phyloP scores from a whole-genome alignment of 2,797 vertebrate species.

The Characodon lateralis region DNA sequence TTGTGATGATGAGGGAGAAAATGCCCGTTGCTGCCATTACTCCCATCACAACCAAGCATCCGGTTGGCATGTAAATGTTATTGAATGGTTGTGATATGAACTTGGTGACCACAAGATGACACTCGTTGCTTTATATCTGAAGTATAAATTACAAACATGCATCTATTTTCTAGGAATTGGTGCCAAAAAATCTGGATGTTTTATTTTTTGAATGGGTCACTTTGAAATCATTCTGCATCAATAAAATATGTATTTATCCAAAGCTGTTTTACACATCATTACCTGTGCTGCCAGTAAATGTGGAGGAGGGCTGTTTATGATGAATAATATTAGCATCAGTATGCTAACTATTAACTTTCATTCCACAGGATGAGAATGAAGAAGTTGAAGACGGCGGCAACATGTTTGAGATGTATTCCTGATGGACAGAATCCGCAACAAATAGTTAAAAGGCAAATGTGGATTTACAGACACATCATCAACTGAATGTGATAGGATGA shows the following conservation, averaged over 20 bases:
- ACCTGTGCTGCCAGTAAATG: too few relatives aligned
- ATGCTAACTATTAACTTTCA: constrained; percentile 8
- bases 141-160: too few relatives aligned
- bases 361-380: constrained; percentile 24
- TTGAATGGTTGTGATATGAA: too few relatives aligned
- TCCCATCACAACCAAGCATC: too few relatives aligned
- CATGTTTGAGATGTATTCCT: constrained; percentile 44
- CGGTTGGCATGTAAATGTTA: too few relatives aligned
- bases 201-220: not conserved
- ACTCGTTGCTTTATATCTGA: too few relatives aligned
- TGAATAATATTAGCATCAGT: not conserved
- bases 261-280: too few relatives aligned
- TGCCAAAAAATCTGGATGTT: too few relatives aligned
- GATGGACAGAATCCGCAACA: not conserved
- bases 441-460: not conserved
- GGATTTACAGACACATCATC: not conserved
- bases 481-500: not conserved
- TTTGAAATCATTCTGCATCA: not conserved
- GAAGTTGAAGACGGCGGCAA: constrained; percentile 15
- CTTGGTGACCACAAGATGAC: too few relatives aligned
- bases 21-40: too few relatives aligned
- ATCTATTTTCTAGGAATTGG: too few relatives aligned
- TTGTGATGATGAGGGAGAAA: too few relatives aligned
- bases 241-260: not conserved
- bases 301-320: not conserved